phyloP scores from a whole-genome alignment of 1,140 invertebrate genomes.

The Centruroides sculpturatus region DNA sequence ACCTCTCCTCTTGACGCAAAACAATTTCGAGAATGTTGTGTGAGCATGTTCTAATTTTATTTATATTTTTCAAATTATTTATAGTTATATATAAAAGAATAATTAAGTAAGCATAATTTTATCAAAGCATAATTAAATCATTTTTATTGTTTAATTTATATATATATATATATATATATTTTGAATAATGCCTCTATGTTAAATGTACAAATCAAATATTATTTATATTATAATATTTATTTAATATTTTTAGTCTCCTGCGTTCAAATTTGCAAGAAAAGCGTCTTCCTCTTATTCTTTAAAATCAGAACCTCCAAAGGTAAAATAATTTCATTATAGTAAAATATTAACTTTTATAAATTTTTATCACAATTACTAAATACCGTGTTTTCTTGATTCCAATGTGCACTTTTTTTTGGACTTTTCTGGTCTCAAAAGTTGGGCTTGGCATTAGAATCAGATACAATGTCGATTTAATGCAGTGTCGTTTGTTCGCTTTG shows the following conservation, averaged over 20 bases:
- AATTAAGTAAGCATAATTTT: too few relatives aligned
- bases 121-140: too few relatives aligned
- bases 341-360: background rate
- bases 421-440: background rate
- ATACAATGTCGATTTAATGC: background rate
- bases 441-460: background rate
- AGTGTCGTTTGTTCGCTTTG: background rate
- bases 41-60: conserved; percentile 45
- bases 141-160: too few relatives aligned
- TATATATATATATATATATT: too few relatives aligned
- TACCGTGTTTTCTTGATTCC: background rate
- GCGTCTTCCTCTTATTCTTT: conserved; percentile 90
- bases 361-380: background rate
- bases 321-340: conserved; percentile 16
- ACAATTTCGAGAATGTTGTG: conserved; percentile 91
- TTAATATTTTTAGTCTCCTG: conserved; percentile 61
- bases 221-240: too few relatives aligned
- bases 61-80: background rate
- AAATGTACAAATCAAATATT: too few relatives aligned
- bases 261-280: conserved; percentile 93
- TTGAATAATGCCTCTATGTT: too few relatives aligned
- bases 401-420: too few relatives aligned
- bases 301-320: conserved; percentile 56
- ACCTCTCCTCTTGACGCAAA: conserved; percentile 92
- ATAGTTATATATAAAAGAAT: too few relatives aligned